These are phyloP conservation scores for Hydrozoanthus tunicans DNA, from an alignment of 64 coral and sea anemone species.

Conservation along the genomic window DNA sequence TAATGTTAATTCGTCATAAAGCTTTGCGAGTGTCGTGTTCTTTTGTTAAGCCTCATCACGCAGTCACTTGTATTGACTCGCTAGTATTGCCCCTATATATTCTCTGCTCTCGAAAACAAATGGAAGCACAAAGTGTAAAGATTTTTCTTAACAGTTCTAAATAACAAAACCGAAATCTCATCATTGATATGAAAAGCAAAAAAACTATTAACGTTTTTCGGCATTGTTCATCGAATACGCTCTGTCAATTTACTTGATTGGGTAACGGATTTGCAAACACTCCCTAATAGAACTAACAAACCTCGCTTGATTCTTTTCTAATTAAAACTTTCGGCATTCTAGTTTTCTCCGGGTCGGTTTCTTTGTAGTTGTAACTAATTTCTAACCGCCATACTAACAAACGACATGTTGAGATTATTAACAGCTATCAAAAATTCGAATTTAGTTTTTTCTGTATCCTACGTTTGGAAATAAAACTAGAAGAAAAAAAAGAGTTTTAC, in stretches of 20 bases:
- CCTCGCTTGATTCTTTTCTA: constrained; percentile 47
- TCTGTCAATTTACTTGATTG: constrained; percentile 44
- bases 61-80: neutral
- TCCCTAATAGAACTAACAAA: constrained; percentile 38
- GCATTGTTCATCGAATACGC: neutral
- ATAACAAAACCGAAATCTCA: constrained; percentile 5
- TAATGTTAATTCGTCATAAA: neutral
- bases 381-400: constrained; percentile 42
- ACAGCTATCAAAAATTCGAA: constrained; percentile 2
- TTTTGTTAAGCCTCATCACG: constrained; percentile 23
- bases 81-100: neutral
- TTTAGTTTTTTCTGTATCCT: neutral
- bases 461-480: neutral
- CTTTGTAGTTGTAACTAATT: constrained; percentile 48
- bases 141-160: neutral
- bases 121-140: neutral
- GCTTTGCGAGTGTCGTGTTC: neutral
- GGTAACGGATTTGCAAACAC: constrained; percentile 50
- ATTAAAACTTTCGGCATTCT: constrained; percentile 62
- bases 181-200: constrained; percentile 6
- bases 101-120: constrained; percentile 21
- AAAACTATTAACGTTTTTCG: constrained; percentile 53
- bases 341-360: constrained; percentile 27
- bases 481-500: neutral
- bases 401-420: constrained; percentile 6